Evolutionary conservation across 2,888 invertebrate genomes (phyloP).

Genomic region (Luperina nickerlii): DNA sequence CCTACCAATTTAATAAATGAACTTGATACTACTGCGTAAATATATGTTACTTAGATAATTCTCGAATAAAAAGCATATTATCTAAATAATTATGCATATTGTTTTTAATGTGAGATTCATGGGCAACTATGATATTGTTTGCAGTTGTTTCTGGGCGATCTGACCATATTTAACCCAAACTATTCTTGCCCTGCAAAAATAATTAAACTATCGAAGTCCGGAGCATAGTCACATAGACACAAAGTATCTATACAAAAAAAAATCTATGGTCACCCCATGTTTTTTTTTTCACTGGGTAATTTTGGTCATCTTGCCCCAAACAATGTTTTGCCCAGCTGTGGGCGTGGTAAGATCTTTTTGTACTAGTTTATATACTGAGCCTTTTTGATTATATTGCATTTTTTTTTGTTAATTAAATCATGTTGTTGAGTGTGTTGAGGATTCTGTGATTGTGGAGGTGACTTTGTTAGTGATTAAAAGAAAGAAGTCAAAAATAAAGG

Average conservation of each 20-base stretch:
- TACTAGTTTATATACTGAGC: slow-evolving; percentile 72
- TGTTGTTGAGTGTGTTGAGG: slow-evolving; percentile 71
- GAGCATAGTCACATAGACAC: slow-evolving; percentile 1
- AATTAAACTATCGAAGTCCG: slow-evolving; percentile 16
- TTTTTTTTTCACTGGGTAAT: slow-evolving; percentile 7
- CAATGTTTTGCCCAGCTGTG: slow-evolving; percentile 46
- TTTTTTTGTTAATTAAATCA: slow-evolving; percentile 78
- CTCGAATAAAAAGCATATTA: slow-evolving; percentile 11
- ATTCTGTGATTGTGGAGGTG: slow-evolving; percentile 34
- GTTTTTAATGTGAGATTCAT: slow-evolving; percentile 38
- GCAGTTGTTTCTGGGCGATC: slow-evolving; percentile 50
- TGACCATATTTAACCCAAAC: slow-evolving; percentile 48
- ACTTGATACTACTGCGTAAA: background rate
- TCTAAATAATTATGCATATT: slow-evolving; percentile 35
- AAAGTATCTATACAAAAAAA: slow-evolving; percentile 7
- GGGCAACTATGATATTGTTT: slow-evolving; percentile 48
- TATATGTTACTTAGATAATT: background rate
- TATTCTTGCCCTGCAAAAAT: slow-evolving; percentile 46
- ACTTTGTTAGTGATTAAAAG: slow-evolving; percentile 36
- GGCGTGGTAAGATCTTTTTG: slow-evolving; percentile 66
- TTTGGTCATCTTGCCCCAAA: slow-evolving; percentile 57
- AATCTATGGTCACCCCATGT: slow-evolving; percentile 4
- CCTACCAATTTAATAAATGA: too few species aligned
- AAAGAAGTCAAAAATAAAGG: background rate
- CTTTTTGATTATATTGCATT: slow-evolving; percentile 79